Conservation (phyloP, 2,888 invertebrate species). For the Pecten maximus region DNA sequence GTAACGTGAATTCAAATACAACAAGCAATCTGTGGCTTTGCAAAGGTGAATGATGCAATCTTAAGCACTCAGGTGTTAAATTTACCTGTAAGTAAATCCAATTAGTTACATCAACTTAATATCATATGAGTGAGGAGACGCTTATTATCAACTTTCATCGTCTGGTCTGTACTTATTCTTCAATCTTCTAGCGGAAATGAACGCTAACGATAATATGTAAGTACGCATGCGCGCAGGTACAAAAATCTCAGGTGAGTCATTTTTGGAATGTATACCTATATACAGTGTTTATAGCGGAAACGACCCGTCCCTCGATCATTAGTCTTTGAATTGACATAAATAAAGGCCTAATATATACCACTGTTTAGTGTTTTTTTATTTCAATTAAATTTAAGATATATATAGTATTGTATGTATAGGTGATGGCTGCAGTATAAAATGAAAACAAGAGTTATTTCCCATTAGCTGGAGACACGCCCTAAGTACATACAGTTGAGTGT, state of each 20-base stretch:
- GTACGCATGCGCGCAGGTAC: slow-evolving; percentile 64
- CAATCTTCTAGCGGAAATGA: slow-evolving; percentile 43
- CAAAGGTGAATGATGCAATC: background rate
- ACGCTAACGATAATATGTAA: slow-evolving; percentile 33
- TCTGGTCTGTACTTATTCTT: background rate
- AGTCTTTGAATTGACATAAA: background rate
- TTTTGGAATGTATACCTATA: background rate
- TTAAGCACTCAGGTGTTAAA: background rate
- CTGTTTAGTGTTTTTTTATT: background rate
- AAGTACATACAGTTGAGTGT: no score
- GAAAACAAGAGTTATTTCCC: background rate
- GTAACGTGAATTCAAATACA: background rate
- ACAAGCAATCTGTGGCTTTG: background rate
- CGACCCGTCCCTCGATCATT: background rate
- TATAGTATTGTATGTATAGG: no score
- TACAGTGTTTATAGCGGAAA: background rate
- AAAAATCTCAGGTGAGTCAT: slow-evolving; percentile 48
- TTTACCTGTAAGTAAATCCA: background rate
- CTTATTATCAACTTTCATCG: slow-evolving; percentile 11
- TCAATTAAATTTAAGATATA: background rate
- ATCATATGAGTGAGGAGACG: background rate
- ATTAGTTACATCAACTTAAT: background rate
- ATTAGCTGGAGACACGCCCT: background rate
- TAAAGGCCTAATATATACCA: background rate
- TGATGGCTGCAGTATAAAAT: background rate